Evolutionary conservation across 2,113 vertebrate species (phyloP), one percentile per base, ranked within the genome.

Genomic region (Misgurnus anguillicaudatus): DNA sequence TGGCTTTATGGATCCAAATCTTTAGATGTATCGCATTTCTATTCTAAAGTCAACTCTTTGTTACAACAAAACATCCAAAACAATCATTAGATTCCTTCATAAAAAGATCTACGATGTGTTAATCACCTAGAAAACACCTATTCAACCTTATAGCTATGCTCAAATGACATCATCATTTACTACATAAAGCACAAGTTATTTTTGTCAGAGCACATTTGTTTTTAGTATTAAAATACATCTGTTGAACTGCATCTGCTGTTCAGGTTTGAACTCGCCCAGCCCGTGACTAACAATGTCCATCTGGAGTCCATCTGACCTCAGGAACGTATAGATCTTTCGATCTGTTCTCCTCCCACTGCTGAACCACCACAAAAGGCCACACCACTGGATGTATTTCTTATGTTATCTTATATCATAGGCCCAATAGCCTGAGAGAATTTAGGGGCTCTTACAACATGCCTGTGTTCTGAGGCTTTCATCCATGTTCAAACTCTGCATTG

Each of bases 241-340:
- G 73, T 51, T 24, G 65, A 80, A 64, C 31, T 21, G 13, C 65
- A 31, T 58, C 10, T 64, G 24, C 60, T 41, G 19, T 17, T 66
- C 71, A 61, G 51, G 41, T 41, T 61, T 45, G 67, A 79, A 9
- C 41, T 19, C 47, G 1, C 13, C 24, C 9, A 14, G 64, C 4
- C 24, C 16, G 45, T 9, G 24, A 14, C 47, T 68, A 80, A 73
- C 47, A 5, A 16, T 31, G 51, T 47, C 75, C 85, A 86, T 76
- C 70, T 86, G 85, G 80, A 67, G 39, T 58, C 74, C 68, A 67
- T 68, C 75, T 79, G 58, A 51, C 57, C 74, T 74, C 11, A 19
- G 9, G 19, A 76, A 64, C 47, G 1, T 77, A 31, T 86, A 77
- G 69, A 79, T 79, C 78, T 68, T 61, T 80, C 14, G 53, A 31